These are phyloP conservation scores for Dastarcus helophoroides DNA, from an alignment of 2,888 invertebrate species.

Conservation along the genomic window DNA sequence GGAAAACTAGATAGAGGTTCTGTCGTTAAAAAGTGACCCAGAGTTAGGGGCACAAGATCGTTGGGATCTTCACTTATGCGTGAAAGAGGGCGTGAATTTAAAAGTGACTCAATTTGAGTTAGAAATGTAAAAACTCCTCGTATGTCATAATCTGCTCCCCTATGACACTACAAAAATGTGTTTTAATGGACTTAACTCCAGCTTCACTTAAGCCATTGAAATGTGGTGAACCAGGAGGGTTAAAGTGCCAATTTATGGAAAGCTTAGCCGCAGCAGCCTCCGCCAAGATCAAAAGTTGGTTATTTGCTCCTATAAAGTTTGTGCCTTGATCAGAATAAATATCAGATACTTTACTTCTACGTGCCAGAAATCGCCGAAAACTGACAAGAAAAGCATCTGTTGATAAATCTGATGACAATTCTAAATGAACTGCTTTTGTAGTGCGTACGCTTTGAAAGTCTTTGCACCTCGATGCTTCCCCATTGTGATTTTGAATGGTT, in stretches of 20 bases:
- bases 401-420: conserved; percentile 17
- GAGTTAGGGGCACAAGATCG: conserved; percentile 8
- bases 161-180: conserved; percentile 10
- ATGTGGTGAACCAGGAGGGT: conserved; percentile 11
- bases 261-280: conserved; percentile 2
- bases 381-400: conserved; percentile 18
- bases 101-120: conserved; percentile 8
- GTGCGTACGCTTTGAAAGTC: conserved; percentile 11
- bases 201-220: conserved; percentile 13
- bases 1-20: conserved; percentile 2
- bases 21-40: conserved; percentile 9
- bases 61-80: conserved; percentile 9
- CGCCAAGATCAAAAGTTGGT: conserved; percentile 7
- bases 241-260: conserved; percentile 10
- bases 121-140: conserved; percentile 11
- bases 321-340: conserved; percentile 20
- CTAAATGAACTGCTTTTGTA: conserved; percentile 20
- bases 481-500: conserved; percentile 11
- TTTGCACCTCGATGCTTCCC: conserved; percentile 8
- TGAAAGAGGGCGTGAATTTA: conserved; percentile 13
- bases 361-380: conserved; percentile 18
- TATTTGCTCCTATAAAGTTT: conserved; percentile 16
- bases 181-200: conserved; percentile 12
- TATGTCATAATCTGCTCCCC: conserved; percentile 12
- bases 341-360: conserved; percentile 15